These are phyloP conservation scores for Diarsia brunnea DNA, from an alignment of 2,888 invertebrate genomes.

Conservation along the genomic window DNA sequence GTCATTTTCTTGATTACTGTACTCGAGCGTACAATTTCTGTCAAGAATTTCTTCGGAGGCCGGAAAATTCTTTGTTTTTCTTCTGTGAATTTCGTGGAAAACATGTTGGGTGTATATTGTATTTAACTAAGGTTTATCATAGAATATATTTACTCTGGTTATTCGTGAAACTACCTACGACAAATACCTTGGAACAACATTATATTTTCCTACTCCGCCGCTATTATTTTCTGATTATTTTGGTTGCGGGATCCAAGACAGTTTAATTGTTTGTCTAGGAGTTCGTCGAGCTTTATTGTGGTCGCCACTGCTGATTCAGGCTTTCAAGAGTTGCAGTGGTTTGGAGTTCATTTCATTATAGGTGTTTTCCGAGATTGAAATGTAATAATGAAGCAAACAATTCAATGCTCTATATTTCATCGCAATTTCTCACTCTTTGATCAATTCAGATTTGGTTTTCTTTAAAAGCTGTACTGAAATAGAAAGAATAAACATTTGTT, in stretches of 20 bases:
- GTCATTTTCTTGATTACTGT: conserved; percentile 70
- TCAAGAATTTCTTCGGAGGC: conserved; percentile 52
- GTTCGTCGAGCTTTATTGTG: too few relatives aligned
- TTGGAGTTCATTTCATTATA: neutral
- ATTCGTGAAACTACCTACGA: neutral
- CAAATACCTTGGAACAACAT: neutral
- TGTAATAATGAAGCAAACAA: neutral
- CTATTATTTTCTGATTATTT: too few relatives aligned
- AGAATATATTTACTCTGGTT: neutral
- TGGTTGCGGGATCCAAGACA: too few relatives aligned
- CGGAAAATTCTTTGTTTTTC: conserved; percentile 40
- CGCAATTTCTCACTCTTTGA: too few relatives aligned
- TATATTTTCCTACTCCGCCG: neutral
- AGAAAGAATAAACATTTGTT: too few relatives aligned
- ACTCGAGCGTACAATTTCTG: conserved; percentile 67
- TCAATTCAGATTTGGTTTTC: too few relatives aligned
- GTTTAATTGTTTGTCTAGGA: too few relatives aligned
- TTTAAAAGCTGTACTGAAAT: too few relatives aligned
- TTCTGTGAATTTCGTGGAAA: conserved; percentile 21
- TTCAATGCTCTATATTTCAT: too few relatives aligned
- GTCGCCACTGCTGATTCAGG: too few relatives aligned
- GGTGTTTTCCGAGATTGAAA: conserved; percentile 9
- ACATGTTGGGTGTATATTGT: conserved; percentile 14
- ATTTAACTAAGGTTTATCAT: neutral
- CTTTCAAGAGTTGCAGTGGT: too few relatives aligned